Base-by-base conservation (phyloP, 2,888 invertebrate genomes). In the Tenthredo amoena region DNA sequence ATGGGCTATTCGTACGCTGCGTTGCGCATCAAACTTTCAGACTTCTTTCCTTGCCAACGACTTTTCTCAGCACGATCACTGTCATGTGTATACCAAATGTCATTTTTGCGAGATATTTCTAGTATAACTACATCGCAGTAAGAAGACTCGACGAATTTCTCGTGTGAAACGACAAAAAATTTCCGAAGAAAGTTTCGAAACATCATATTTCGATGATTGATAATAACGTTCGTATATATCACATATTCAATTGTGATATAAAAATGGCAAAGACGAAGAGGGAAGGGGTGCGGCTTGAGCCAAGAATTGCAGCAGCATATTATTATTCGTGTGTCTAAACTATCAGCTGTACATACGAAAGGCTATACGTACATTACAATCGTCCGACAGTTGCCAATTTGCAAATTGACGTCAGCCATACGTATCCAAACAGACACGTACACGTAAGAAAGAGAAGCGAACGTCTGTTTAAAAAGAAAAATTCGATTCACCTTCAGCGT, bases 401-500 rank as follows among this genome's bases (percentile, higher is more conserved):
- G 68, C 6, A 68, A 68, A 68, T 68, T 34, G 31, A 34, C 68
- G 68, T 68, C 68, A 68, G 12, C 1, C 68, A 68, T 15, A 65
- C 47, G 47, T 47, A 47, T 47, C 12, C 15, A 47, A 12, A 3
- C 6, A 47, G 12, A 15, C 50, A 18, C 6, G n/a, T 50, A n/a
- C n/a, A 50, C 12, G 34, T 6, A 34, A 5, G 34, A 6, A 18
- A 12, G 0, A 68, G 18, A 18, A 31, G 68, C 68, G 15, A 68
- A 18, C 34, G 68, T 68, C 12, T 68, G 31, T 34, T 18, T 18
- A 34, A 40, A 21, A 71, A 71, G 26, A 71, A n/a, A 72, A 74
- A 74, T 21, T 72, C 6, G 21, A 74, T 74, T 74, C 72, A 43
- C 72, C 72, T 74, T 40, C 72, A 12, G 18, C 34, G 15, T 34